Evolutionary conservation across 2,888 invertebrate genomes (phyloP), one percentile per base, ranked within the genome.

Genomic region (Norana najaformis): DNA sequence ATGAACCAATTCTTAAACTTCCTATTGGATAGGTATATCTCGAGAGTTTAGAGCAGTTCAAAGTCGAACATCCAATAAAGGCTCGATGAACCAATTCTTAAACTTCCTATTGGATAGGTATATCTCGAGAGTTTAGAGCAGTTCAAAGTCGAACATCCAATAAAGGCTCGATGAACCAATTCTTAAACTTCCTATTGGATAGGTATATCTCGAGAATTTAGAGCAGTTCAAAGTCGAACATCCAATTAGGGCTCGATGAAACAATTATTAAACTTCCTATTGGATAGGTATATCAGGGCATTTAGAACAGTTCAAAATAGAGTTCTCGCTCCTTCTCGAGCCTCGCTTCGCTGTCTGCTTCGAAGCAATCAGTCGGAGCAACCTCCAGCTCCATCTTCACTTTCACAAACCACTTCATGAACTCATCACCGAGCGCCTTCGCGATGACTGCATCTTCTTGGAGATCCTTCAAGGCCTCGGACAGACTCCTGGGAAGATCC

Each of bases 381-480:
- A 89, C 47, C 18, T 90, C 90, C 3, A 47, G 16, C 6, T 89
- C 90, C 35, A 39, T 37, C 89, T 92, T 92, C 30, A 90, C 89
- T 39, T 83, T 53, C n/a, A 91, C 90, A 88, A 92, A 92, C 92
- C 91, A 91, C 20, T 89, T 35, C 20, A 92, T 89, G 89, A 92
- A 92, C 88, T 91, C 89, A 8, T 47, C 82, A 20, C 92, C 92
- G 20, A 92, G 89, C 1, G 90, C 91, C 20, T 90, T 90, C 30
- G 37, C 85, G 88, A 92, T 88, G 20, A 89, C 90, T n/a, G 82
- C 82, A 53, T 92, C 92, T 30, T 83, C 88, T 82, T 91, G 53
- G 38, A 92, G 89, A n/a, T 88, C 90, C 1, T 88, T 41, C 53
- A 92, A 47, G 0, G 92, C 92, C 88, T 92, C 92, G 6, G 36